phyloP scores from a whole-genome alignment of 2,888 invertebrate species.

The Amphipyra tragopoginis region DNA sequence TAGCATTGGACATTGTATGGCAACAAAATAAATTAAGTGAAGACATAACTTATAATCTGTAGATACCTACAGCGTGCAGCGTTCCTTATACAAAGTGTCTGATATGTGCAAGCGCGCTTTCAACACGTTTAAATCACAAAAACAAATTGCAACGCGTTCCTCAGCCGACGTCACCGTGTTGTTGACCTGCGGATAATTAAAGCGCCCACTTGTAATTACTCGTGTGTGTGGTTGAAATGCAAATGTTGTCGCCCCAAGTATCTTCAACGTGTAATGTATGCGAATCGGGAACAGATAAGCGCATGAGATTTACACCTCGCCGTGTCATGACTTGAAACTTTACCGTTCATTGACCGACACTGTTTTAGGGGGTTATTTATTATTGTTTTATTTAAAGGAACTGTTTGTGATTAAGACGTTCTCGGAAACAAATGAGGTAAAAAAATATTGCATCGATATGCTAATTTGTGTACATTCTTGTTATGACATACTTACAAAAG shows the following conservation, averaged over 20 bases:
- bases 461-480: conserved; percentile 24
- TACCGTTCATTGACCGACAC: conserved; percentile 78
- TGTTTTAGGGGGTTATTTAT: conserved; percentile 62
- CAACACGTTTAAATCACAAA: conserved; percentile 78
- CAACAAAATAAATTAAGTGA: conserved; percentile 53
- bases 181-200: conserved; percentile 81
- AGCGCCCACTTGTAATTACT: conserved; percentile 85
- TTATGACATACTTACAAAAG: conserved; percentile 2
- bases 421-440: conserved; percentile 33
- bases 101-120: conserved; percentile 59
- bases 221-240: conserved; percentile 82
- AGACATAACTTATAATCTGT: conserved; percentile 35
- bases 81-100: conserved; percentile 37
- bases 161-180: conserved; percentile 72
- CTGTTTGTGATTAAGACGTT: conserved; percentile 42
- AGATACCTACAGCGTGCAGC: conserved; percentile 25
- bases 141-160: conserved; percentile 85
- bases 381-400: conserved; percentile 53
- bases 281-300: conserved; percentile 84
- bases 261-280: conserved; percentile 66
- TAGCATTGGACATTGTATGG: conserved; percentile 47
- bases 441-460: conserved; percentile 22
- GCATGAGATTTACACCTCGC: conserved; percentile 83
- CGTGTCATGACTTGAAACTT: conserved; percentile 74
- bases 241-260: conserved; percentile 85